These are phyloP conservation scores for Lycaon pictus DNA, from an alignment of 2,113 vertebrate species.

Conservation along the genomic window DNA sequence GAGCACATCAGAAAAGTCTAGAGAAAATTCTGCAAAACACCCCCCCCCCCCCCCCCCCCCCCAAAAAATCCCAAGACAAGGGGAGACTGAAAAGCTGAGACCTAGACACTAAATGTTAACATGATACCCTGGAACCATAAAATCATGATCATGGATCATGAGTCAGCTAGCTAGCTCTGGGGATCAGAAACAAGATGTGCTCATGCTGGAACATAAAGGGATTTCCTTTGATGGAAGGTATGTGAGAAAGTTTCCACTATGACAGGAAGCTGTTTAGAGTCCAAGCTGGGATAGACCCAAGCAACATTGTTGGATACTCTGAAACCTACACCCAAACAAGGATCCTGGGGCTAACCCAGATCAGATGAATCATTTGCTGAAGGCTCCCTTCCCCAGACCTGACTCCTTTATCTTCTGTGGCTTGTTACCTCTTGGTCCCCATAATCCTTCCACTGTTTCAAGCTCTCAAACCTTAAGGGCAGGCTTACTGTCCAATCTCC, in stretches of 20 bases:
- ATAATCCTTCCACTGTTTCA: neutral
- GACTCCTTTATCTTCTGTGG: neutral
- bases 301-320: neutral
- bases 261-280: neutral
- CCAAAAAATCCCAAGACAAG: neutral
- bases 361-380: too few species aligned
- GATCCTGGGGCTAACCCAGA: neutral
- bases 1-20: neutral
- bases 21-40: neutral
- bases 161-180: neutral
- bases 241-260: neutral
- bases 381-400: neutral
- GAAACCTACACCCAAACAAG: neutral
- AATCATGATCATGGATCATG: accelerated
- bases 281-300: neutral
- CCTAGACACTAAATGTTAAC: neutral
- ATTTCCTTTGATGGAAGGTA: neutral
- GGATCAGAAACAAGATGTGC: neutral
- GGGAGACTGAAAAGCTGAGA: neutral
- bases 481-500: neutral
- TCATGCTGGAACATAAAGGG: neutral
- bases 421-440: neutral
- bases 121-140: neutral
- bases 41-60: too few species aligned
- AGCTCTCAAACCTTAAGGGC: neutral